A percentile compares a stretch with the other conserved stretches of the same genome.
Conservation (phyloP, 2,113 vertebrate genomes). For the Cyrtonyx montezumae region DNA sequence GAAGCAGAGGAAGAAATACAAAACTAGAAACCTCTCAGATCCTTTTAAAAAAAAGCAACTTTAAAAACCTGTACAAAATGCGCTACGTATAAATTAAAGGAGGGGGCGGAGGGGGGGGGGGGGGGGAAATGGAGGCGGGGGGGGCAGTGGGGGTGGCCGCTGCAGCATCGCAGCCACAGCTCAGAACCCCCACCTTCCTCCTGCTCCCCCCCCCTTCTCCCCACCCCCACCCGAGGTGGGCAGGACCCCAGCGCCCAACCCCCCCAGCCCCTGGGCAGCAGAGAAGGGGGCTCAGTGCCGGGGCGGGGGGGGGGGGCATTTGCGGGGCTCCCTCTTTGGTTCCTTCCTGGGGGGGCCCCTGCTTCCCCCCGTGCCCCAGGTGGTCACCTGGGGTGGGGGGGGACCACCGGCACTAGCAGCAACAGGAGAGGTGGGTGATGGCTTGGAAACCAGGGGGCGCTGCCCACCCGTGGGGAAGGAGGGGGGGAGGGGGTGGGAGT, state of each 20-base stretch:
- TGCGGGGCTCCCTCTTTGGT: neutral
- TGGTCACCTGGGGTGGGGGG: neutral
- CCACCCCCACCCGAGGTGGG: neutral
- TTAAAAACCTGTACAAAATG: slow-evolving; percentile 17
- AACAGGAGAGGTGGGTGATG: neutral
- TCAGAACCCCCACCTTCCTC: too few species aligned
- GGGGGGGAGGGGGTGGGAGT: neutral
- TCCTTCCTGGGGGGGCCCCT: neutral
- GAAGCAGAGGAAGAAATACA: neutral
- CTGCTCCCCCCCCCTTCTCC: too few species aligned
- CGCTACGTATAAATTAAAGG: slow-evolving; percentile 42
- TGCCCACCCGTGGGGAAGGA: neutral
- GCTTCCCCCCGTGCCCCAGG: neutral
- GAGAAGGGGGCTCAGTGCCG: too few species aligned
- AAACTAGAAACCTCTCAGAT: slow-evolving; percentile 33
- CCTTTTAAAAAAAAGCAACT: neutral
- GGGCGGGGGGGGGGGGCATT: neutral
- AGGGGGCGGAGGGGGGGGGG: neutral
- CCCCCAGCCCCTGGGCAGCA: too few species aligned
- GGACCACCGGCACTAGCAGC: neutral
- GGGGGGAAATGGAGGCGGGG: neutral
- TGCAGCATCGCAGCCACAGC: too few species aligned
- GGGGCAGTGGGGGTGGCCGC: too few species aligned
- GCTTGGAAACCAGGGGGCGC: neutral
- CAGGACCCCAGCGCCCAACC: neutral